Evolutionary conservation across 2,113 vertebrate species (phyloP).

Genomic region (Rafetus swinhoei): DNA sequence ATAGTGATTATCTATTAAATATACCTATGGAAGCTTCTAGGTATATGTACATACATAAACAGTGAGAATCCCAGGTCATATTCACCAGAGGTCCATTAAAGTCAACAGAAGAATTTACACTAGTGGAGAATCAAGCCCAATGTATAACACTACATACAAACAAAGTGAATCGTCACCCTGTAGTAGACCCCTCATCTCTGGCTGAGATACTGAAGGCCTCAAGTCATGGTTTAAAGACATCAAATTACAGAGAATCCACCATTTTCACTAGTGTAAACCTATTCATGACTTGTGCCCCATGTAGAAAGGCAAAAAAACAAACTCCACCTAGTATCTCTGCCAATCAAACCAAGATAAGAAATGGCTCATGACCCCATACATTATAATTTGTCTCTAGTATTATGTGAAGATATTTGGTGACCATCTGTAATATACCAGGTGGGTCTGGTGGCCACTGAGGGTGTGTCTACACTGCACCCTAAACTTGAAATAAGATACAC

Average conservation of each 20-base stretch:
- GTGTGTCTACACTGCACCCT: too few relatives aligned
- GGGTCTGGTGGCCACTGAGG: too few relatives aligned
- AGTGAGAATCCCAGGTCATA: not conserved
- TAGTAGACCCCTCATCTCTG: too few relatives aligned
- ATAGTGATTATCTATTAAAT: not conserved
- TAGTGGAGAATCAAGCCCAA: not conserved
- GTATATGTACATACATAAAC: accelerated
- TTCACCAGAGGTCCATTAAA: not conserved
- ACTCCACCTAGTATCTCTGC: not conserved
- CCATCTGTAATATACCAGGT: too few relatives aligned
- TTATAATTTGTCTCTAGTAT: not conserved
- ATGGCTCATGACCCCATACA: not conserved
- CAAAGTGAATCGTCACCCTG: conserved; percentile 23
- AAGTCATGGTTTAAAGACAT: too few relatives aligned
- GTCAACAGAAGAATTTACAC: not conserved
- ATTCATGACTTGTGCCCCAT: too few relatives aligned
- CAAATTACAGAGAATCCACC: too few relatives aligned
- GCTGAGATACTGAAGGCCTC: too few relatives aligned
- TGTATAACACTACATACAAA: conserved; percentile 11
- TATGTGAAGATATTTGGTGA: not conserved
- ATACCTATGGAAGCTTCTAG: not conserved
- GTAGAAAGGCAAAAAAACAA: not conserved
- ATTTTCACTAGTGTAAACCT: too few relatives aligned
- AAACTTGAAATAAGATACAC: too few relatives aligned
- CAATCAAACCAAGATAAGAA: not conserved